These are phyloP conservation scores for Hylaeus volcanicus DNA, from an alignment of 1,140 invertebrate genomes.

Conservation along the genomic window DNA sequence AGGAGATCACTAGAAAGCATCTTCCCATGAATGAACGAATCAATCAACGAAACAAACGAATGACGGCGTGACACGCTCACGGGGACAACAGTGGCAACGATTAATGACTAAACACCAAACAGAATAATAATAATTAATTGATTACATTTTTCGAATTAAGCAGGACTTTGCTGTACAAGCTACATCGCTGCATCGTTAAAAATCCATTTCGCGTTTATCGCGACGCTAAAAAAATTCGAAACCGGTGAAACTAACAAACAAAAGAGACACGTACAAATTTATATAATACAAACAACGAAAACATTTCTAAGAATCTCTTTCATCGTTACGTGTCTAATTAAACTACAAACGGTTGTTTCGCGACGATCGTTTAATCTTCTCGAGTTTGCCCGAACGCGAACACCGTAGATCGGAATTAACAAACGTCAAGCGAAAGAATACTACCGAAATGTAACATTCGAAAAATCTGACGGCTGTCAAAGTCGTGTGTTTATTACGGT, in stretches of 20 bases:
- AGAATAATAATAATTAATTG: background rate
- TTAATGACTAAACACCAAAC: background rate
- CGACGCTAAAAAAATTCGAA: no score
- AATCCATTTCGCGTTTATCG: constrained; percentile 3
- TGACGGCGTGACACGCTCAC: constrained; percentile 19
- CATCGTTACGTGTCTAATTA: background rate
- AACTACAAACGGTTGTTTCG: background rate
- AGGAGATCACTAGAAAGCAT: constrained; percentile 59
- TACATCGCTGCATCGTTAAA: background rate
- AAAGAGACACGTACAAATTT: background rate
- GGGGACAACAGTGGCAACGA: constrained; percentile 12
- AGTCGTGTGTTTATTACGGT: background rate
- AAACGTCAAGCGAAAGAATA: background rate
- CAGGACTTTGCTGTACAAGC: background rate
- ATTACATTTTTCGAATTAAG: background rate
- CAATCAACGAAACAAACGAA: constrained; percentile 52
- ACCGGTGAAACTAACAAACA: no score
- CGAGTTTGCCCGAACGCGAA: background rate
- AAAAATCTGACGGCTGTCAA: background rate
- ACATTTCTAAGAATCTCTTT: background rate
- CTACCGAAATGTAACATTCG: background rate
- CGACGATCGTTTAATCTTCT: background rate
- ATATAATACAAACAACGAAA: background rate
- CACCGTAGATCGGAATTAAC: no score
- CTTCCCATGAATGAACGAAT: constrained; percentile 65